Base-by-base conservation (phyloP, 23 tunicate species). In the Halocynthia aurantium region DNA sequence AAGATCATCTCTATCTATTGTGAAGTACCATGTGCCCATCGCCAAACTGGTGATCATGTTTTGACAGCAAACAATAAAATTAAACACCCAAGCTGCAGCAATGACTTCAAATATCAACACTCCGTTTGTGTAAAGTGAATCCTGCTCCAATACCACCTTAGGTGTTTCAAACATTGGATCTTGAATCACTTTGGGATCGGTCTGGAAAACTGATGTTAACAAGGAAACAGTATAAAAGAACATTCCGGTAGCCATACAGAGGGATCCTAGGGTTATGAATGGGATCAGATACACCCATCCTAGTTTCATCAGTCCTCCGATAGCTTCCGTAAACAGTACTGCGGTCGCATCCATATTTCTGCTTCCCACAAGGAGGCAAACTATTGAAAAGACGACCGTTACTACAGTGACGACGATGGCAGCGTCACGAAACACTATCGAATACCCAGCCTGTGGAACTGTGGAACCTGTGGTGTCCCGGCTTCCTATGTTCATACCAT, bases 241-340 rank as follows among this genome's bases (percentile, higher is more conserved):
- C 12, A 90, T 57, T 12, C 86, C 81, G 52, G 87, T 73, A 6
- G 83, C 90, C 51, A 90, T 77, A 51, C 67, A 52, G 10, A 85
- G 13, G 0, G 81, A 76, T 15, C 67, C 57, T 7, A 85, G 22
- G 10, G 97, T 64, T 50, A 76, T 8, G 6, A 85, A 57, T 6
- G 97, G 97, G 8, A 90, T 64, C 8, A 90, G 13, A 72, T 90
- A 90, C 18, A 90, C 57, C 97, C 90, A 85, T 71, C 87, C 77
- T 49, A 90, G 12, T 13, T 73, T 81, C 52, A 81, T 20, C 57
- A 81, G 57, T 17, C 79, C 74, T 12, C 52, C 20, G 9, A 70
- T 72, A 7, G n/a, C 90, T 15, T 75, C 62, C 20, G 77, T 81
- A 67, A 90, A 90, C 22, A 90, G 62, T 52, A 57, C 65, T 7